phyloP scores from a whole-genome alignment of 2,888 invertebrate species.

The Epirrita christyi region DNA sequence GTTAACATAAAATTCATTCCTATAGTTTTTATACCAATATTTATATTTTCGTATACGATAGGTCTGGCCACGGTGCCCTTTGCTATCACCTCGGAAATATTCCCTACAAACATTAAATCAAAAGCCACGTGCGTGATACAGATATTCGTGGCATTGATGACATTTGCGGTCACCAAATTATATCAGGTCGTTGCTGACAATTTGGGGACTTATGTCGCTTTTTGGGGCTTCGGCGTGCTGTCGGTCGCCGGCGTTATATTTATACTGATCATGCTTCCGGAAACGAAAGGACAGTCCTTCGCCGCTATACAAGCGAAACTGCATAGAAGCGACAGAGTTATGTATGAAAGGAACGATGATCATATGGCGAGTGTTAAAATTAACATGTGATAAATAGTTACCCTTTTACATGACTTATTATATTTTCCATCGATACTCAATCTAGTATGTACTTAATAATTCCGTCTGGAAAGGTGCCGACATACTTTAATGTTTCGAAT shows the following conservation, averaged over 20 bases:
- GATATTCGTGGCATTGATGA: conserved; percentile 84
- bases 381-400: conserved; percentile 47
- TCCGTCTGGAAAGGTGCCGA: conserved; percentile 21
- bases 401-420: conserved; percentile 14
- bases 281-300: conserved; percentile 86
- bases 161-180: conserved; percentile 84
- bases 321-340: conserved; percentile 65
- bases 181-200: conserved; percentile 82
- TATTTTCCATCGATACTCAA: conserved; percentile 24
- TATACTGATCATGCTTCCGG: conserved; percentile 80
- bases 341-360: conserved; percentile 66
- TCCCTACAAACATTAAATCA: conserved; percentile 86
- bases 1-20: conserved; percentile 83
- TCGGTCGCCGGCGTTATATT: conserved; percentile 82
- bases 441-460: conserved; percentile 11
- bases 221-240: conserved; percentile 81
- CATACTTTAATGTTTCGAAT: conserved; percentile 1
- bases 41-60: conserved; percentile 86
- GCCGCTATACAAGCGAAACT: conserved; percentile 83
- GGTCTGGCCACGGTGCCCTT: conserved; percentile 87
- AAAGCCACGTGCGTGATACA: conserved; percentile 87
- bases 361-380: conserved; percentile 67
- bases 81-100: conserved; percentile 86
- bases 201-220: conserved; percentile 80
- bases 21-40: conserved; percentile 83